Evolutionary conservation across 2,113 vertebrate genomes (phyloP).

Genomic region (Axis porcinus): DNA sequence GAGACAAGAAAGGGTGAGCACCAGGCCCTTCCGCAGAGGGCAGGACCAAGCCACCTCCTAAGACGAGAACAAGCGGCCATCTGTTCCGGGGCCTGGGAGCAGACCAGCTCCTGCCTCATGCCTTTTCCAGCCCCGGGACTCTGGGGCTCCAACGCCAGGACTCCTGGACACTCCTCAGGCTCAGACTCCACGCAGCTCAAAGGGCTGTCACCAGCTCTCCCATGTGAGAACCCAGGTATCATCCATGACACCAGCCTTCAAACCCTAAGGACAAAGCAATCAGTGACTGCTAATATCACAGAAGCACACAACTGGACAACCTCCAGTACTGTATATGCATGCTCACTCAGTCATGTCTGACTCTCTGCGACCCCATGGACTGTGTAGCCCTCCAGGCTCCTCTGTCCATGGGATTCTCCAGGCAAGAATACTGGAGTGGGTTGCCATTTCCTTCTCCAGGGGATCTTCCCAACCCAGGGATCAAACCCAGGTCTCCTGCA

Average conservation of each 20-base stretch:
- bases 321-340: fast-evolving
- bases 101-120: background rate
- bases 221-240: background rate
- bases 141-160: background rate
- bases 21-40: constrained; percentile 3
- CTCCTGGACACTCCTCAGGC: background rate
- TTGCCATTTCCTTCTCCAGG: background rate
- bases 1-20: background rate
- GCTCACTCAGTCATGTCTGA: background rate
- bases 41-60: background rate
- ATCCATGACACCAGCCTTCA: background rate
- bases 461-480: background rate
- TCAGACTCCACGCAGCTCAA: background rate
- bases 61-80: constrained; percentile 17
- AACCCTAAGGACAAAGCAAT: background rate
- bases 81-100: background rate
- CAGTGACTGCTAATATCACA: background rate
- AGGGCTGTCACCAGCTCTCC: background rate
- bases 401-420: background rate
- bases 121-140: background rate
- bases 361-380: background rate
- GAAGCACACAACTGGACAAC: background rate
- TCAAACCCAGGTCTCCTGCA: background rate
- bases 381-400: background rate
- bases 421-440: background rate